Base-by-base conservation (phyloP, 1,140 invertebrate species). In the Drosophila pachea region DNA sequence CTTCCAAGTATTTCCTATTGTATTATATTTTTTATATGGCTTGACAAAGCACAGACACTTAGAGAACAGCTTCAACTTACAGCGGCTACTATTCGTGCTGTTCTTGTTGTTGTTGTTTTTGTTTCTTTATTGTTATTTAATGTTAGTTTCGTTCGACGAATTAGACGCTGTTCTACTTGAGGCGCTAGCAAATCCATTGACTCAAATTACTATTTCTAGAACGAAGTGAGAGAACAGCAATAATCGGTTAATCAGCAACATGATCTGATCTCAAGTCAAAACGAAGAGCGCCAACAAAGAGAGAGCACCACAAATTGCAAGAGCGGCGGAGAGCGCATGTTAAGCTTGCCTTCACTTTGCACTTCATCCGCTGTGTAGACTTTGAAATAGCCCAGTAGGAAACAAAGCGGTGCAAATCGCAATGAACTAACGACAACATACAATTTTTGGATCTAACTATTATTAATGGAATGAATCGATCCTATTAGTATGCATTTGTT, bases 101-200 rank as follows among this genome's bases (percentile, higher is more conserved):
- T 33, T 54, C 7, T 43, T 62, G 45, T 66, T 62, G 45, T 66
- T 53, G 35, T 22, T 22, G 22, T 22, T 22, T 22, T 22, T 3
- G 22, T 22, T 55, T 66, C 75, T 68, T 83, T 83, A 84, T 86
- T 86, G 73, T 86, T 84, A 84, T 76, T 84, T 79, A 84, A 84
- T 86, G 74, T 84, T 86, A 22, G 22, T 79, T 73, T 76, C 73
- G 63, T 79, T 59, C 71, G 61, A 59, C 72, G 64, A 75, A 74
- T 74, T 43, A 50, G 60, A 63, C 40, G 35, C 35, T 69, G 48
- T 43, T 52, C 47, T 58, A 59, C 52, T 58, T 54, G 16, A 76
- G 63, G 58, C 76, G 75, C 72, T 52, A 58, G 60, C 68, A 73
- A 67, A 11, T 35, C 55, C 71, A 65, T 83, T 8, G 50, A 31